Evolutionary conservation across 2,113 vertebrate genomes (phyloP).

Genomic region (Heterotilapia buettikoferi): DNA sequence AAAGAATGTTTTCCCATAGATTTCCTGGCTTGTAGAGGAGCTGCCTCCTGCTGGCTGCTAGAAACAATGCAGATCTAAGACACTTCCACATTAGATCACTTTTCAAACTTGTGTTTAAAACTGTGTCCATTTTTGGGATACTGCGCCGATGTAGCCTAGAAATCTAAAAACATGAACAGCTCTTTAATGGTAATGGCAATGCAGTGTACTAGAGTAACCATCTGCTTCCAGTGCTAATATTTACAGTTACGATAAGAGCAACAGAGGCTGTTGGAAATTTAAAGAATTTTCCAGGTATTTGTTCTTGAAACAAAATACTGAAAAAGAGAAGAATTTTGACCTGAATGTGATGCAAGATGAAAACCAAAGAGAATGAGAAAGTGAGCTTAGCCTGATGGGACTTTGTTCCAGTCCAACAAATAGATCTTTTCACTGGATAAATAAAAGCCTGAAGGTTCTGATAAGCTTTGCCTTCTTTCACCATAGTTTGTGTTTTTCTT

Average conservation of each 20-base stretch:
- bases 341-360: accelerated
- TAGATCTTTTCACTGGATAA: not conserved
- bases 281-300: not conserved
- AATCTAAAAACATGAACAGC: not conserved
- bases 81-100: not conserved
- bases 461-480: not conserved
- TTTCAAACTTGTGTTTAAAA: not conserved
- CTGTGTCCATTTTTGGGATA: not conserved
- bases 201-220: not conserved
- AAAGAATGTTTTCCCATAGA: not conserved
- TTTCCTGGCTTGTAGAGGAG: not conserved
- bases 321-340: not conserved
- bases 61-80: not conserved
- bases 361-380: not conserved
- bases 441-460: not conserved
- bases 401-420: not conserved
- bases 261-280: not conserved
- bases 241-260: not conserved
- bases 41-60: not conserved
- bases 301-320: not conserved
- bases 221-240: not conserved
- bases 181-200: not conserved
- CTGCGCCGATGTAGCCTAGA: not conserved
- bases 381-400: not conserved
- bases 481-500: not conserved